Evolutionary conservation across 2,797 vertebrate species (phyloP), one percentile per base, ranked within the genome.

Genomic region (Galagoides demidoff): DNA sequence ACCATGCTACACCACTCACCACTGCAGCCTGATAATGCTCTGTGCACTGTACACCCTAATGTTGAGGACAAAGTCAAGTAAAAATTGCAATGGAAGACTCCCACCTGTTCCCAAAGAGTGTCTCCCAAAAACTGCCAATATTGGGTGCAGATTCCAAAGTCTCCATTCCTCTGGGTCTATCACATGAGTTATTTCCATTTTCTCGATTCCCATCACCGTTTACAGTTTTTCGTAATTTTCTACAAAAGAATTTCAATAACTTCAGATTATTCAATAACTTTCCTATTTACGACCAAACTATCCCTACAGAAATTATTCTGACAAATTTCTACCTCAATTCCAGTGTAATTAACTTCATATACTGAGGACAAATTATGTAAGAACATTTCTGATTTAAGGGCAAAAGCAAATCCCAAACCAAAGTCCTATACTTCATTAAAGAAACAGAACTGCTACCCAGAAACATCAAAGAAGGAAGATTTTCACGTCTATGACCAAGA

Each of bases 211-310:
- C 98, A 82, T 98, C 98, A 22, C 94, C 96, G 70, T 98, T 98
- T 95, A 97, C 93, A 93, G 97, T 93, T 95, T 98, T 99, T 85
- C 98, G 98, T 85, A 98, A 98, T 97, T 98, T 99, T 98, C 98
- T 99, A 96, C 20, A 79, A 95, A 95, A 97, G 85, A 89, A 84
- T 79, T 61, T 93, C 13, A 89, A 66, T 23, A 25, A 82, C 71
- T 94, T 59, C 12, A 89, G 12, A 89, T 92, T 82, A 96, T 64
- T 96, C 59, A 92, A 88, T 61, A 90, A 4, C 27, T 84, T 95
- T 90, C 90, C 88, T 82, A 57, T 63, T 92, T 90, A 77, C 94
- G 20, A 39, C 79, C 39, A 39, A 88, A 94, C 82, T 70, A 83
- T 83, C 34, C 43, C 34, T 90, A 81, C 23, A 37, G 89, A 86